phyloP scores from a whole-genome alignment of 2,888 invertebrate species.

The Pseudoips prasinana region DNA sequence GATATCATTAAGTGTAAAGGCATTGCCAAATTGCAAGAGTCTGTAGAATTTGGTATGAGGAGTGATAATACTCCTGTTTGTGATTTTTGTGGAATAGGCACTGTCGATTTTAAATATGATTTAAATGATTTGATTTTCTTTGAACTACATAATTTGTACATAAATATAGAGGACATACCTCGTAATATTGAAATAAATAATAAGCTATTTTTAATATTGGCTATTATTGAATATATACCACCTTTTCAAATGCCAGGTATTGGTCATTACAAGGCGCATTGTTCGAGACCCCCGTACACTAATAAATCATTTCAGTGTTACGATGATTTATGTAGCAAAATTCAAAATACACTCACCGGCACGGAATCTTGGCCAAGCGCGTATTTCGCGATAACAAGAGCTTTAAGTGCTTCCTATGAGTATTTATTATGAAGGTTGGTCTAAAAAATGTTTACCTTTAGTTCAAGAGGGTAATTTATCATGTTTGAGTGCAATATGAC shows the following conservation, averaged over 20 bases:
- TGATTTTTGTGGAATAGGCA: conserved; percentile 11
- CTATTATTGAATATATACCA: conserved; percentile 9
- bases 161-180: conserved; percentile 4
- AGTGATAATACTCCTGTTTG: conserved; percentile 8
- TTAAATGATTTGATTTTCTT: conserved; percentile 10
- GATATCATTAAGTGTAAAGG: conserved; percentile 9
- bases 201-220: conserved; percentile 7
- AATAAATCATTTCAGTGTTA: conserved; percentile 3
- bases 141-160: conserved; percentile 9
- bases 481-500: no score
- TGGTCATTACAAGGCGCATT: conserved; percentile 6
- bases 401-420: no score
- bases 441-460: no score
- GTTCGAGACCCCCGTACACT: conserved; percentile 2
- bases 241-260: conserved; percentile 5
- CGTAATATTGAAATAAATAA: conserved; percentile 10
- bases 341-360: no score
- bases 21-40: conserved; percentile 12
- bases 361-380: no score
- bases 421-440: no score
- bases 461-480: no score
- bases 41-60: conserved; percentile 11
- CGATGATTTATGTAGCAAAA: conserved; percentile 1
- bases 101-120: conserved; percentile 8
- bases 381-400: no score